Base-by-base conservation (phyloP, 1,140 invertebrate species). In the Trachymyrmex cornetzi region DNA sequence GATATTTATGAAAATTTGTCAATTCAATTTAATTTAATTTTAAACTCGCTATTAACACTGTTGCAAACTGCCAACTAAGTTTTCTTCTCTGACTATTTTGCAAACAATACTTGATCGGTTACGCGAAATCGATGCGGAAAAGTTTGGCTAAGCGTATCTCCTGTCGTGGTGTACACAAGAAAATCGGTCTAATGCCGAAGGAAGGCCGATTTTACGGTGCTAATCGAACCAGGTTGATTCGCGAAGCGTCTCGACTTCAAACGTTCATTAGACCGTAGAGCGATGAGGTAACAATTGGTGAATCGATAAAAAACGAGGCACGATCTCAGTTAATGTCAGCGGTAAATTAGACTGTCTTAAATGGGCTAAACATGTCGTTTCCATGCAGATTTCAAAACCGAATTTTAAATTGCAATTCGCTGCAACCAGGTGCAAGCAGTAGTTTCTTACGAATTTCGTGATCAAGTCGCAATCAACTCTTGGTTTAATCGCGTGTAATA, bases 281-380 rank as follows among this genome's bases (percentile, higher is more conserved):
- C 59, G 55, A 81, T 67, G 75, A 85, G 82, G 84, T 72, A 88
- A 81, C 71, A 50, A 89, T 85, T 77, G 53, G 57, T 50, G 53
- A 61, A 63, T 88, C 9, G 80, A 57, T 75, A 80, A 69, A 50
- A 48, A 53, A 24, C 38, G 24, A 63, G 12, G 44, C 53, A 57
- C 34, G 53, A 55, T 38, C 44, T 44, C 22, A 24, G 27, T 69
- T 44, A 74, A 85, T 79, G 69, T 38, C 11, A 48, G 27, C 38
- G 44, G 27, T 27, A 74, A 86, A 77, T 89, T 81, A 75, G 53
- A 86, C 50, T 69, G 59, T 61, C 48, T 59, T 53, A 89, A 86
- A 57, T 63, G 24, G 69, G 38, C 24, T 74, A 75, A 84, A 44
- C 71, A 55, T 61, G 67, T 75, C 69, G 38, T 61, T 84, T 75